Evolutionary conservation across 92 coral and sea anemone species (phyloP).

Genomic region (Micromussa lordhowensis): DNA sequence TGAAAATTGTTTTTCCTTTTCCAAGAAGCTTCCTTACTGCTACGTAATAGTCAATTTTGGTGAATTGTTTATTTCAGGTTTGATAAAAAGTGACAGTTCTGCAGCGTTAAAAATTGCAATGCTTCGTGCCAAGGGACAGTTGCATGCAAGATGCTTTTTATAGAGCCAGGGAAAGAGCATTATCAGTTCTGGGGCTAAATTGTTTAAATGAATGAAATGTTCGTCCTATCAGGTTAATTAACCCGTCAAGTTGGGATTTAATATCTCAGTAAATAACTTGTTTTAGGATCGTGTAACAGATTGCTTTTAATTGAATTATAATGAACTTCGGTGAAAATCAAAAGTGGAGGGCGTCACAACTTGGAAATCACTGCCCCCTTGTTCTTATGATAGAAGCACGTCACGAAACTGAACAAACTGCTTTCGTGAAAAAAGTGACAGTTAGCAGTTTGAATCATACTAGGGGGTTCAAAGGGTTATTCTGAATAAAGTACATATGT

Average conservation of each 20-base stretch:
- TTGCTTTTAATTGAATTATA: neutral
- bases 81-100: neutral
- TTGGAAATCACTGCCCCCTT: too few species aligned
- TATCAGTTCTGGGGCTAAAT: neutral
- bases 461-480: conserved; percentile 6
- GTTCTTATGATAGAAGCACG: neutral
- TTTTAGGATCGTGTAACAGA: neutral
- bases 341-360: neutral
- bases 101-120: neutral
- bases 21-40: neutral
- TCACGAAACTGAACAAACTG: neutral
- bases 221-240: neutral
- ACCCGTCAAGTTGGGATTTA: conserved; percentile 5
- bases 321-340: neutral
- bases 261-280: conserved; percentile 6
- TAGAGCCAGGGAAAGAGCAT: neutral
- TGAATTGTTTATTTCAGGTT: neutral
- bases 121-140: neutral
- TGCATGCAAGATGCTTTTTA: neutral
- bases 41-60: neutral
- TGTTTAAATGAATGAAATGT: neutral
- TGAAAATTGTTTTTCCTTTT: neutral
- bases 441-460: neutral
- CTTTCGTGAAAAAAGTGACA: neutral
- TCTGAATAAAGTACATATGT: neutral